Base-by-base conservation (phyloP, 2,888 invertebrate genomes). In the Tipula confusa region DNA sequence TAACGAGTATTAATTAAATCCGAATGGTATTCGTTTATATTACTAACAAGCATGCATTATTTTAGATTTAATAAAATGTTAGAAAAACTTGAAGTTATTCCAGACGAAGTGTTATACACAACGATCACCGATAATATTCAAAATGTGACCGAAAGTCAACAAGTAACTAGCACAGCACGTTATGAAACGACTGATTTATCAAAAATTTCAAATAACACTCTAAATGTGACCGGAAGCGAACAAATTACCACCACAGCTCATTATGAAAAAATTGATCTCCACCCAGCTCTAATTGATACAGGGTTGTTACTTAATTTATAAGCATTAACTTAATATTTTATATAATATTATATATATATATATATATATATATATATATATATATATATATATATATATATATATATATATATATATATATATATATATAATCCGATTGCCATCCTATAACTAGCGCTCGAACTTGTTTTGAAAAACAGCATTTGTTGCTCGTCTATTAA, bases 11-110 rank as follows among this genome's bases (percentile, higher is more conserved):
- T 31, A 29, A 7, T 84, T 24, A n/a, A n/a, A n/a, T 82, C 82
- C 9, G 24, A 0, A 9, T 64, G 64, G 15, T 43, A 24, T 64
- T 64, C 24, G 13, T 64, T 24, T 64, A 24, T 64, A 7, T 64
- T 64, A 64, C 64, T 64, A 64, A 64, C 64, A 64, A 64, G 24
- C 64, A 64, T 64, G 64, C 11, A 79, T 6, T n/a, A 29, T 83
- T 83, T 11, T 31, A 88, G 89, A 84, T 88, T 87, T 83, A 88
- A 89, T 83, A 88, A 89, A 86, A 87, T 89, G 87, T 24, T 64
- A 64, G 24, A 24, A 24, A 64, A 64, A 11, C 9, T 64, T 11
- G 64, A 64, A 64, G 9, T 64, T 64, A 64, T 64, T 64, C 9
- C 64, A 24, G 64, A 64, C 9, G 64, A 64, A 24, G 64, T 64